Evolutionary conservation across 1,140 invertebrate genomes (phyloP).

Genomic region (Drosophila watanabei): DNA sequence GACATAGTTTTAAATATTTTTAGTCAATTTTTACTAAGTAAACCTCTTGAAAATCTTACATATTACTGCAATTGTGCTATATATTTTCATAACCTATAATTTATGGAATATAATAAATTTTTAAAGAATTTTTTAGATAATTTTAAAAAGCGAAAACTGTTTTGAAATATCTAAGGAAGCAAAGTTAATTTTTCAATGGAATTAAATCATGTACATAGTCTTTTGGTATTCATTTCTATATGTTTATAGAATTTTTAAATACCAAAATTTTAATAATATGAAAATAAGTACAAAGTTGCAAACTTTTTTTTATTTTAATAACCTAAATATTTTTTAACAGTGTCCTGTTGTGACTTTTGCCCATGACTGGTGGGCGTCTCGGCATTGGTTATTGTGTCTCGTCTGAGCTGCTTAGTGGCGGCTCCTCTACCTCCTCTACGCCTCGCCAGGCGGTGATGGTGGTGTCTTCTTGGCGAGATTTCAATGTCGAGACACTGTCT

Average conservation of each 20-base stretch:
- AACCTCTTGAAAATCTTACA: neutral
- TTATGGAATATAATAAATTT: neutral
- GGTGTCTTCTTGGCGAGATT: conserved; percentile 49
- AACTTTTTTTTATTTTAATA: neutral
- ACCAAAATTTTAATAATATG: neutral
- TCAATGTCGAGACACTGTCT: conserved; percentile 47
- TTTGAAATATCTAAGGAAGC: neutral
- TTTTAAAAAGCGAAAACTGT: too few species aligned
- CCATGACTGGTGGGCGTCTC: conserved; percentile 68
- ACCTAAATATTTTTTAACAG: neutral
- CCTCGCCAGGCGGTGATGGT: neutral
- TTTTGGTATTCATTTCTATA: neutral
- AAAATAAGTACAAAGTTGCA: neutral
- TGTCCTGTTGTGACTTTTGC: conserved; percentile 62
- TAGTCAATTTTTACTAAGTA: neutral
- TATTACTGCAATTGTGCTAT: neutral
- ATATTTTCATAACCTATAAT: neutral
- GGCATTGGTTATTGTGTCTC: conserved; percentile 56
- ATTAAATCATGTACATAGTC: too few species aligned
- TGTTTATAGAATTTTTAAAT: neutral
- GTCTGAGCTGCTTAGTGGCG: conserved; percentile 63
- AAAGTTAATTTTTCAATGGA: neutral
- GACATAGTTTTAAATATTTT: neutral
- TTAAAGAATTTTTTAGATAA: neutral
- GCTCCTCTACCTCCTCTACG: neutral